Percentiles rank a stretch among this genome's conserved stretches.
Conservation (phyloP, 1,140 invertebrate species). For the Samia ricini region DNA sequence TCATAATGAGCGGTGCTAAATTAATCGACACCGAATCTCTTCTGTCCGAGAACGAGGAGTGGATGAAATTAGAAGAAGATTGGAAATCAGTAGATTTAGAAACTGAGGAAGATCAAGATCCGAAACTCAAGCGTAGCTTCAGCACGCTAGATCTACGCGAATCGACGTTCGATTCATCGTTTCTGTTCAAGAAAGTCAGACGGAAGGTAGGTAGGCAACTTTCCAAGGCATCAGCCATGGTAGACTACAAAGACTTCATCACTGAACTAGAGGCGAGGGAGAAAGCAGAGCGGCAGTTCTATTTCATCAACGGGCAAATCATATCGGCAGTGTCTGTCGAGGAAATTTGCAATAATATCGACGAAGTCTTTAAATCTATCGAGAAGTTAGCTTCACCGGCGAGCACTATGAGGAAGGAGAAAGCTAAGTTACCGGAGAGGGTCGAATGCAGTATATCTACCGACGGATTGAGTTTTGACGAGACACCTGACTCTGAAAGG, state of each 20-base stretch:
- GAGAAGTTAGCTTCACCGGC: slow-evolving; percentile 47
- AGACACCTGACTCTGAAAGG: slow-evolving; percentile 32
- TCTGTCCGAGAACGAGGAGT: slow-evolving; percentile 54
- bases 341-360: slow-evolving; percentile 57
- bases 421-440: slow-evolving; percentile 37
- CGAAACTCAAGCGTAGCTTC: slow-evolving; percentile 27
- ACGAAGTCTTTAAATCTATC: slow-evolving; percentile 64
- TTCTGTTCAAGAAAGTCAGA: slow-evolving; percentile 49
- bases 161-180: slow-evolving; percentile 56
- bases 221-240: slow-evolving; percentile 26
- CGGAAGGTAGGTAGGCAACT: slow-evolving; percentile 41
- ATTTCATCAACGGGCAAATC: slow-evolving; percentile 50
- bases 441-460: slow-evolving; percentile 57
- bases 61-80: slow-evolving; percentile 56
- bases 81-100: slow-evolving; percentile 64
- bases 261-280: slow-evolving; percentile 31
- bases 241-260: slow-evolving; percentile 55
- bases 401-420: slow-evolving; percentile 36
- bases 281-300: slow-evolving; percentile 30
- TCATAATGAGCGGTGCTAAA: slow-evolving; percentile 38
- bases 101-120: slow-evolving; percentile 44
- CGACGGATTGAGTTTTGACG: slow-evolving; percentile 55
- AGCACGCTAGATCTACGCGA: slow-evolving; percentile 45
- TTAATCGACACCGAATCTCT: slow-evolving; percentile 53
- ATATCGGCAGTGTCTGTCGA: slow-evolving; percentile 57